A percentile compares a stretch with the other conserved stretches of the same genome.
Evolutionary conservation across 1,140 invertebrate genomes (phyloP).

Genomic region (Marisa cornuarietis): DNA sequence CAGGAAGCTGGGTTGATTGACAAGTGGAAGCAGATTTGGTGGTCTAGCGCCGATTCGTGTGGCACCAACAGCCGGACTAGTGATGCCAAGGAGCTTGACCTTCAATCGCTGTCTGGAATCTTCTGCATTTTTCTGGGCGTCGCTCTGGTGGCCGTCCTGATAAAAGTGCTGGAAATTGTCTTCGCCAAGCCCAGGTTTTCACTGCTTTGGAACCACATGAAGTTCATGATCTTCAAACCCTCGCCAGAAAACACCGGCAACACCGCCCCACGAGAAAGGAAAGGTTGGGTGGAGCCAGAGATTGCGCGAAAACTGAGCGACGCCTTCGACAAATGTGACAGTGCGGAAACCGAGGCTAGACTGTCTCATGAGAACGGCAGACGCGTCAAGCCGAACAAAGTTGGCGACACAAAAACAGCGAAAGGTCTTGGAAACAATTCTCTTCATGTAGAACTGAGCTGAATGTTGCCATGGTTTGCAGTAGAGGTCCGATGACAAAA

Average conservation of each 20-base stretch:
- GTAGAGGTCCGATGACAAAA: too few relatives aligned
- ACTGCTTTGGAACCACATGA: conserved; percentile 12
- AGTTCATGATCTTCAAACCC: not conserved
- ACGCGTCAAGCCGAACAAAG: too few relatives aligned
- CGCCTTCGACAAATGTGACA: too few relatives aligned
- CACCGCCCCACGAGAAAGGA: too few relatives aligned
- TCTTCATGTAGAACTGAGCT: too few relatives aligned
- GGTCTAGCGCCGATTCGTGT: conserved; percentile 37
- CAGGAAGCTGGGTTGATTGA: conserved; percentile 51
- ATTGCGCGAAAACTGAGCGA: too few relatives aligned
- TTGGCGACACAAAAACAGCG: too few relatives aligned
- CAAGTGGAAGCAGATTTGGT: conserved; percentile 46
- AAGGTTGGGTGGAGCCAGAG: too few relatives aligned
- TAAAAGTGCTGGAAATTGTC: conserved; percentile 22
- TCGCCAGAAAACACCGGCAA: not conserved
- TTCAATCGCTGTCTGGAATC: conserved; percentile 42
- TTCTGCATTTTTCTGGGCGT: conserved; percentile 43
- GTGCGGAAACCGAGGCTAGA: too few relatives aligned
- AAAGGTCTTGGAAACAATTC: too few relatives aligned
- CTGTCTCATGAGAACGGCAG: too few relatives aligned
- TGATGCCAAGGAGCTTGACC: conserved; percentile 33
- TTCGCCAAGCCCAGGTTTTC: not conserved
- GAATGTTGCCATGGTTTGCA: too few relatives aligned
- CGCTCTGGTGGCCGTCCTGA: conserved; percentile 29
- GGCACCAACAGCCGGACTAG: conserved; percentile 23